Base-by-base conservation (phyloP, 2,888 invertebrate genomes). In the Incurvaria masculella region DNA sequence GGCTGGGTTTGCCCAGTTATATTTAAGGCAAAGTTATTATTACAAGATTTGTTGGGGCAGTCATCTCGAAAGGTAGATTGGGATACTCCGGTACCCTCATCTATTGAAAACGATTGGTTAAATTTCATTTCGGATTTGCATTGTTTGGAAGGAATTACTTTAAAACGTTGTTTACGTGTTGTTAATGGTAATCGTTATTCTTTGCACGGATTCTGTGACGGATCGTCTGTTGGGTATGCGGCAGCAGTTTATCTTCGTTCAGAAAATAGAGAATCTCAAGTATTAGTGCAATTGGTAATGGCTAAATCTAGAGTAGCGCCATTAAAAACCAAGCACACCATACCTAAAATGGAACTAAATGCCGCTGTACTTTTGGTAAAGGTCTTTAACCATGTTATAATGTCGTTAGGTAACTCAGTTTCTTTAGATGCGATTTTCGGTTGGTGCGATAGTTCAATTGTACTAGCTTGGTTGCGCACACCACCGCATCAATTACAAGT, bases 391-490 rank as follows among this genome's bases (percentile, higher is more conserved):
- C 38, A 48, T 38, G 17, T 48, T 10, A 2, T 19, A 4, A 11
- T 19, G 4, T 21, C 42, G 4, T 19, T 21, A 18, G 44, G 39
- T 16, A 10, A 19, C 2, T 38, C 27, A 11, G 21, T 43, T 5
- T 17, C 4, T 16, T 39, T 23, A 4, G 18, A 42, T 39, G 27
- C 42, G 5, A 18, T 49, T 2, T 10, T 42, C 11, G 42, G 38
- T 20, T 49, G 49, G 49, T 46, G 27, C 10, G 46, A 48, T 17
- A 49, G 49, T 19, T 38, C 46, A 18, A 46, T 49, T 6, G 46
- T 49, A 11, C 33, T 45, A 8, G 39, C 49, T 14, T 46, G 46
- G 45, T 4, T 33, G 18, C n/a, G 42, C 16, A 21, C 49, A 4
- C 17, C 23, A 26, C 46, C 49, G 4, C 46, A 49, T 21, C 18